Evolutionary conservation across 1,140 invertebrate genomes (phyloP).

Genomic region (Lanistes nyassanus): DNA sequence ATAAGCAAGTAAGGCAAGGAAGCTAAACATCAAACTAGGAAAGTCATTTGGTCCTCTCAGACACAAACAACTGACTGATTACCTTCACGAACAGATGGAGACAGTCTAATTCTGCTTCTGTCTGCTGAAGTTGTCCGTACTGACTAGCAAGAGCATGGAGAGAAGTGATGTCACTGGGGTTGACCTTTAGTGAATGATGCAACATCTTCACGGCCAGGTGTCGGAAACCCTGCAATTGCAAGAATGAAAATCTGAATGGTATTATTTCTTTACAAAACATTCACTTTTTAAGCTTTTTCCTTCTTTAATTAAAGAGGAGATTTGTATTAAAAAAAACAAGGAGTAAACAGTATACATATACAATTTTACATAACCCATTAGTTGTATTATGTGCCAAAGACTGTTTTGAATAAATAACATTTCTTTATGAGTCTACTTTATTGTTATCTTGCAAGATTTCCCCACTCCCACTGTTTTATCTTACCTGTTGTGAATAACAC

Average conservation of each 20-base stretch:
- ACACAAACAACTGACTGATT: neutral
- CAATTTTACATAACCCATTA: no score
- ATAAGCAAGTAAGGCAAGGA: no score
- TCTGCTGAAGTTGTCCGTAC: neutral
- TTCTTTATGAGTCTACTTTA: neutral
- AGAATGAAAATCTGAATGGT: no score
- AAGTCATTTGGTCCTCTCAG: no score
- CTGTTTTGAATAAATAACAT: no score
- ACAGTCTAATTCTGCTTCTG: constrained; percentile 1
- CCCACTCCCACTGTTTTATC: neutral
- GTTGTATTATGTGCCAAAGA: no score
- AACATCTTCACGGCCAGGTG: neutral
- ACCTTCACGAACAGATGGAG: neutral
- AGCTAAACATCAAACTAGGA: no score
- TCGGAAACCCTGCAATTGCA: neutral
- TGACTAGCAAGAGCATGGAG: neutral
- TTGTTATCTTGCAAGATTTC: neutral
- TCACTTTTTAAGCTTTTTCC: no score
- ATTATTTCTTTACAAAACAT: no score
- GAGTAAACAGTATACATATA: no score
- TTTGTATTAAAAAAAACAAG: no score
- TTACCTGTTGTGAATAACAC: neutral
- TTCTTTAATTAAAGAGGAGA: no score
- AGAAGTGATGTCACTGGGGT: neutral
- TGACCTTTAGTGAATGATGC: neutral